Evolutionary conservation across 1,140 invertebrate genomes (phyloP).

Genomic region (Drosophila sp.): DNA sequence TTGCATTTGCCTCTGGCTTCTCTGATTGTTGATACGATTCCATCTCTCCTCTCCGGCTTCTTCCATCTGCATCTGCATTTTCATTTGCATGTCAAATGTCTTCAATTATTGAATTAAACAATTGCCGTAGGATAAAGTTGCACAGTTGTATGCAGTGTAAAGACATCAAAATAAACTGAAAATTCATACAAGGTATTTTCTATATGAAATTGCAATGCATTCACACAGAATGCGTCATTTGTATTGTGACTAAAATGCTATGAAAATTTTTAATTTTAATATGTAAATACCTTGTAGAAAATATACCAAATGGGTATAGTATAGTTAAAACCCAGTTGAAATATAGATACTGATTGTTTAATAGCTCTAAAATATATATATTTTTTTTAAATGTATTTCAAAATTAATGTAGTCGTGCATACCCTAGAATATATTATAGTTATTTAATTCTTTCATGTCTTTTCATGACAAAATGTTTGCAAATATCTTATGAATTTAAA

Average conservation of each 20-base stretch:
- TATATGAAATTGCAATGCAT: slow-evolving; percentile 12
- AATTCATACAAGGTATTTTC: slow-evolving; percentile 7
- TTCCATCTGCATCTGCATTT: slow-evolving; percentile 29
- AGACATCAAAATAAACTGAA: slow-evolving; percentile 3
- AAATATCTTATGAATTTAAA: slow-evolving; percentile 28
- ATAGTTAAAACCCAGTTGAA: no score
- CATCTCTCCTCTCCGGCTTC: neutral
- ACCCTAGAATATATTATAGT: neutral
- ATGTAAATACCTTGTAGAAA: neutral
- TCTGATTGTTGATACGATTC: slow-evolving; percentile 14
- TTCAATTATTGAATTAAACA: slow-evolving; percentile 48
- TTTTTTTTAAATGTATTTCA: no score
- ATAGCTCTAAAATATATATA: neutral
- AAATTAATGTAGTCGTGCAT: slow-evolving; percentile 2
- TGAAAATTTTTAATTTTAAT: slow-evolving; percentile 2
- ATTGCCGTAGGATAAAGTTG: slow-evolving; percentile 25
- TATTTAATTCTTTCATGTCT: neutral
- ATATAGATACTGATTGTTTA: no score
- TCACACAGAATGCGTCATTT: slow-evolving; percentile 28
- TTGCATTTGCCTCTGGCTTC: slow-evolving; percentile 40
- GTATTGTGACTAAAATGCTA: slow-evolving; percentile 29
- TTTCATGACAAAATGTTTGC: slow-evolving; percentile 24
- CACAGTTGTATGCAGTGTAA: neutral
- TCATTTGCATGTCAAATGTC: slow-evolving; percentile 45
- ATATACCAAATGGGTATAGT: no score